Evolutionary conservation across 2,113 vertebrate species (phyloP).

Genomic region (Ageneiosus marmoratus): DNA sequence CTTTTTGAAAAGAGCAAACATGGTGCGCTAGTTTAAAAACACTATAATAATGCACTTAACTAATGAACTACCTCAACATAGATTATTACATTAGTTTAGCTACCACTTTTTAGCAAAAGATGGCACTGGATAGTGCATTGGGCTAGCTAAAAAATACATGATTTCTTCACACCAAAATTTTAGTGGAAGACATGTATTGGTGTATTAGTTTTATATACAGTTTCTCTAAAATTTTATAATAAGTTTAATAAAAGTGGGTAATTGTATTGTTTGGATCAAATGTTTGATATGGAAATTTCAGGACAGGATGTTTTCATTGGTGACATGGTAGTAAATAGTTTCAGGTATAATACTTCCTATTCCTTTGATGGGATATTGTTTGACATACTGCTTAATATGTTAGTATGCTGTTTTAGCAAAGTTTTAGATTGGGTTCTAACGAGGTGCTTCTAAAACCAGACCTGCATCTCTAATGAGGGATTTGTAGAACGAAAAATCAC

Average conservation of each 20-base stretch:
- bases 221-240: neutral
- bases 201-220: neutral
- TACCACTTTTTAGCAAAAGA: neutral
- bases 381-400: neutral
- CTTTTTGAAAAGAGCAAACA: neutral
- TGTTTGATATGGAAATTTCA: too few species aligned
- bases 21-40: neutral
- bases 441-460: conserved; percentile 64
- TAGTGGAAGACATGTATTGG: neutral
- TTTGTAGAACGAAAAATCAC: conserved; percentile 66
- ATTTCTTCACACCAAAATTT: neutral
- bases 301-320: neutral
- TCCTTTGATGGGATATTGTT: neutral
- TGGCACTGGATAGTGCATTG: neutral
- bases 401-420: conserved; percentile 17
- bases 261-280: neutral
- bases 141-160: neutral
- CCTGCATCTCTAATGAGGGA: conserved; percentile 73
- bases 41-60: neutral
- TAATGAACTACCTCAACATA: neutral
- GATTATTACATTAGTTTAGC: neutral
- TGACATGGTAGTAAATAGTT: neutral
- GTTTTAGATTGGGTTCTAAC: conserved; percentile 75
- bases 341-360: neutral
- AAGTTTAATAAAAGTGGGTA: neutral